phyloP scores from a whole-genome alignment of 2,797 vertebrate species.

The Chelmon rostratus region DNA sequence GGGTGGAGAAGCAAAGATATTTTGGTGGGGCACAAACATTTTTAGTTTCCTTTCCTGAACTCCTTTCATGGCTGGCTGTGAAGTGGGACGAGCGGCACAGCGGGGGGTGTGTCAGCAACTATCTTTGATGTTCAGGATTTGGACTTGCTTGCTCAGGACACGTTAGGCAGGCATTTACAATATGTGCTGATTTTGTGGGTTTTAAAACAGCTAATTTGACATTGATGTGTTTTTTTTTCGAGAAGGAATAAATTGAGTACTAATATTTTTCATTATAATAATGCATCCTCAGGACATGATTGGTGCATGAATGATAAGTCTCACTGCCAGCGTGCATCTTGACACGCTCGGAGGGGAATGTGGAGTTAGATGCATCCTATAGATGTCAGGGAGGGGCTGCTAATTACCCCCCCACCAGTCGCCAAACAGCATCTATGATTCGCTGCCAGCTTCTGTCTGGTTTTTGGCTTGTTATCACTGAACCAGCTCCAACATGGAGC shows the following conservation, averaged over 20 bases:
- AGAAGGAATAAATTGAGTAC: slow-evolving; percentile 5
- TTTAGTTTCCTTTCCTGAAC: slow-evolving; percentile 42
- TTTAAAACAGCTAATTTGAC: slow-evolving; percentile 42
- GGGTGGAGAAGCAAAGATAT: slow-evolving; percentile 25
- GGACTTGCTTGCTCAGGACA: slow-evolving; percentile 30
- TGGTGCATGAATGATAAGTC: slow-evolving; percentile 9
- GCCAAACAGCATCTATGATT: slow-evolving; percentile 21
- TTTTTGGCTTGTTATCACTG: slow-evolving; percentile 35
- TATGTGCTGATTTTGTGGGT: slow-evolving; percentile 3
- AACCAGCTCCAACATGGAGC: slow-evolving; percentile 32
- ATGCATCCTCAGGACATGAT: slow-evolving; percentile 36
- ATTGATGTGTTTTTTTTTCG: slow-evolving; percentile 10
- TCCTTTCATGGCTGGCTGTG: slow-evolving; percentile 51
- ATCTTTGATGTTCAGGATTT: slow-evolving; percentile 69
- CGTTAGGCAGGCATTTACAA: slow-evolving; percentile 15
- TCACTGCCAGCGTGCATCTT: slow-evolving; percentile 18
- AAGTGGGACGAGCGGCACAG: slow-evolving; percentile 45
- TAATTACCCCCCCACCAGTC: slow-evolving; percentile 24
- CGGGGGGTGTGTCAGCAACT: slow-evolving; percentile 33
- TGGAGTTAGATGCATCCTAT: slow-evolving; percentile 30
- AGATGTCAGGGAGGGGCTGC: slow-evolving; percentile 22
- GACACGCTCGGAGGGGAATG: slow-evolving; percentile 14
- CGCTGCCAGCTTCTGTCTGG: slow-evolving; percentile 43
- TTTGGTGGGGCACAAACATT: slow-evolving; percentile 34
- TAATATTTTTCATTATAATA: slow-evolving; percentile 15